A percentile compares a stretch with the other conserved stretches of the same genome.
Evolutionary conservation across 2,113 vertebrate species (phyloP).

Genomic region (Heterotis niloticus): DNA sequence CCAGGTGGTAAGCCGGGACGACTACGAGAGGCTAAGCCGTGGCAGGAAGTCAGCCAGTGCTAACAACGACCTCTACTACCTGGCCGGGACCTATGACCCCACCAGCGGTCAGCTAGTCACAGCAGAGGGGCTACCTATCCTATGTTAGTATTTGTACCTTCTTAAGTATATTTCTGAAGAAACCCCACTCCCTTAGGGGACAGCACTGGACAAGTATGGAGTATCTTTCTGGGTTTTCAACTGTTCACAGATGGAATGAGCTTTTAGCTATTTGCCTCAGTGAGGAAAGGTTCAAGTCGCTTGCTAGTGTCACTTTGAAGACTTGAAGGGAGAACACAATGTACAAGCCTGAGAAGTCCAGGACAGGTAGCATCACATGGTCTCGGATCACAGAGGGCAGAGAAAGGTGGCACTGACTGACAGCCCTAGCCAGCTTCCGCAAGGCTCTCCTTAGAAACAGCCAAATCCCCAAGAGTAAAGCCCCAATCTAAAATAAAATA

Average conservation of each 20-base stretch:
- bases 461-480: background rate
- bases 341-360: background rate
- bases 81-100: slow-evolving; percentile 92
- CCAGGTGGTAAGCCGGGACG: slow-evolving; percentile 83
- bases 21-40: slow-evolving; percentile 81
- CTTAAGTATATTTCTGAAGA: slow-evolving; percentile 37
- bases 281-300: background rate
- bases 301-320: too few species aligned
- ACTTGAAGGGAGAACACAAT: background rate
- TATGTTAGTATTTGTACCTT: slow-evolving; percentile 66
- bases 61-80: slow-evolving; percentile 86
- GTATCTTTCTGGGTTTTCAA: background rate
- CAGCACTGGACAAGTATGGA: background rate
- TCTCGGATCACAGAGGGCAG: background rate
- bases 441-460: background rate
- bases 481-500: background rate
- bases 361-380: background rate
- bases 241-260: background rate
- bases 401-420: background rate
- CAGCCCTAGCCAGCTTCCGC: background rate
- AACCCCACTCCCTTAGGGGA: slow-evolving; percentile 16
- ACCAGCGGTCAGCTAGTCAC: slow-evolving; percentile 87
- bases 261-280: too few species aligned
- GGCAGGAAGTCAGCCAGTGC: slow-evolving; percentile 66
- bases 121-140: slow-evolving; percentile 80